These are phyloP conservation scores for Melanotaenia boesemani DNA, from an alignment of 2,797 vertebrate species.

Conservation along the genomic window DNA sequence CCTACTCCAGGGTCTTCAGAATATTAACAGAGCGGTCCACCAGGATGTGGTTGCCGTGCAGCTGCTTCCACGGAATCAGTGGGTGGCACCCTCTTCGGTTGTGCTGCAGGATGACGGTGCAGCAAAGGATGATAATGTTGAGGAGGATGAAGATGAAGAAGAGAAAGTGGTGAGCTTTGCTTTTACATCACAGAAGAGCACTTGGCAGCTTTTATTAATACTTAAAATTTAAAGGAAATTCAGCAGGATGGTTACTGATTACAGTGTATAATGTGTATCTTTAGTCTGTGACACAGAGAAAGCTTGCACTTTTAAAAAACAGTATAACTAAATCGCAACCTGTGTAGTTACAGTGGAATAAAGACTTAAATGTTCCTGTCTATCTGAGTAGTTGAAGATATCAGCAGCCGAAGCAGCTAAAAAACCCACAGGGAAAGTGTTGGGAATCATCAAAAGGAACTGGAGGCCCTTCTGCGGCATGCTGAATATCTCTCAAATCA, in stretches of 20 bases:
- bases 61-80: slow-evolving; percentile 86
- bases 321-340: background rate
- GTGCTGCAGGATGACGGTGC: slow-evolving; percentile 92
- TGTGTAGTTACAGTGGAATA: background rate
- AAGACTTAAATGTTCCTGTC: slow-evolving; percentile 1
- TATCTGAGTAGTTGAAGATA: slow-evolving; percentile 82
- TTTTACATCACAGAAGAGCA: background rate
- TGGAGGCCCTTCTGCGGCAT: slow-evolving; percentile 98
- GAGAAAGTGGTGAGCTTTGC: slow-evolving; percentile 81
- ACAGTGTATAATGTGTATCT: too few species aligned
- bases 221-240: too few species aligned
- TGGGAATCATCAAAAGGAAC: slow-evolving; percentile 97
- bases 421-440: slow-evolving; percentile 91
- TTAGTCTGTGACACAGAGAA: too few species aligned
- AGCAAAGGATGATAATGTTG: slow-evolving; percentile 86
- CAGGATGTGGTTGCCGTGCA: slow-evolving; percentile 95
- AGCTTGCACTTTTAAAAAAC: background rate
- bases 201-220: background rate
- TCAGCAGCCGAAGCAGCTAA: slow-evolving; percentile 75
- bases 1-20: slow-evolving; percentile 93
- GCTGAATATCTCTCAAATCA: slow-evolving; percentile 92
- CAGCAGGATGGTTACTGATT: too few species aligned
- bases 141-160: slow-evolving; percentile 84
- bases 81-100: slow-evolving; percentile 92
- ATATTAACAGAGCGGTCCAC: slow-evolving; percentile 93